A percentile compares a stretch with the other conserved stretches of the same genome.
Conservation (phyloP, 2,113 vertebrate species). For the Corythornis cristatus region DNA sequence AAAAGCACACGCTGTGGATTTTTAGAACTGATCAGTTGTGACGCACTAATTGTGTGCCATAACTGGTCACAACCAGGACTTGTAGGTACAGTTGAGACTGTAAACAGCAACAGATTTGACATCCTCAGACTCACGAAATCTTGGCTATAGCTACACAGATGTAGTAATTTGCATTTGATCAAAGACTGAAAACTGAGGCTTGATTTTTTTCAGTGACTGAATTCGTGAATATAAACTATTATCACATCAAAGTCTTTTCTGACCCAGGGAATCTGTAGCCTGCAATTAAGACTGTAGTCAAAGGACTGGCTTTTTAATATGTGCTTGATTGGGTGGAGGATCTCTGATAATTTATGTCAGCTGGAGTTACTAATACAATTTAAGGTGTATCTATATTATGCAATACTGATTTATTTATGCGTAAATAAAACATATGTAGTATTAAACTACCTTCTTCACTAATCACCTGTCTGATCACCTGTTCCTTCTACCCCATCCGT, state of each 20-base stretch:
- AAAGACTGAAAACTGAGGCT: not conserved
- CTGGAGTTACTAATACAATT: not conserved
- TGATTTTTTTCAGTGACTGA: not conserved
- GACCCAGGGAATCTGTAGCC: not conserved
- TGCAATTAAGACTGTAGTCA: not conserved
- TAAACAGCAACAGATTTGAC: not conserved
- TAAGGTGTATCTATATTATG: not conserved
- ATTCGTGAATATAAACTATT: not conserved
- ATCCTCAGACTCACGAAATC: not conserved
- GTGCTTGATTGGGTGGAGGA: not conserved
- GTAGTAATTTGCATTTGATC: not conserved
- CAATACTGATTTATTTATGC: not conserved
- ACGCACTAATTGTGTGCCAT: not conserved
- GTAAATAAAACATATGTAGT: not conserved
- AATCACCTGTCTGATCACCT: not conserved
- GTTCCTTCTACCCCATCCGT: not conserved
- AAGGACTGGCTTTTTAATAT: not conserved
- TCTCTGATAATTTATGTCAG: not conserved
- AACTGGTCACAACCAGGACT: not conserved
- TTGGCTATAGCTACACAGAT: not conserved
- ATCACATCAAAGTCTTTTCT: not conserved
- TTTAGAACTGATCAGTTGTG: not conserved
- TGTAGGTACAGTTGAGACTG: not conserved
- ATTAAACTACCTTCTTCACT: not conserved
- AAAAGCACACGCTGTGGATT: not conserved